These are phyloP conservation scores for Oppia nitens DNA, from an alignment of 1,140 invertebrate genomes.

Conservation along the genomic window DNA sequence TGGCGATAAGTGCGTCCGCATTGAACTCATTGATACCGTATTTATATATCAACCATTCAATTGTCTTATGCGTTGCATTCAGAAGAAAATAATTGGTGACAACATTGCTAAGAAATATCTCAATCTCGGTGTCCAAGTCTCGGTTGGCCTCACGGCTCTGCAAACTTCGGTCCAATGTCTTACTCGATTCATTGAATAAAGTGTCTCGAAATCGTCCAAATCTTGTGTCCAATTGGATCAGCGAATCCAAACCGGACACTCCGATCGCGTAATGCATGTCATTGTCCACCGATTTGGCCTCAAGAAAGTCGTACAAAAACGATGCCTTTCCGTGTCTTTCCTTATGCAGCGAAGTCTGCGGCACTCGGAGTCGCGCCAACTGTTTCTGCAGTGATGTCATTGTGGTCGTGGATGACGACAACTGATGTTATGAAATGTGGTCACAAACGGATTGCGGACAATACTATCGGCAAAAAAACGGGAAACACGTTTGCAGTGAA, in stretches of 20 bases:
- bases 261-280: conserved; percentile 70
- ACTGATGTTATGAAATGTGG: too few species aligned
- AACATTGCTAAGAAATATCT: conserved; percentile 50
- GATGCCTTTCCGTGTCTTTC: conserved; percentile 51
- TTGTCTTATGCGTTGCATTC: conserved; percentile 61
- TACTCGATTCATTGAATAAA: conserved; percentile 53
- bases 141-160: conserved; percentile 53
- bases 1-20: conserved; percentile 51
- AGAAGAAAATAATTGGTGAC: conserved; percentile 73
- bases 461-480: too few species aligned
- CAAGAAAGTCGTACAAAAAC: conserved; percentile 67
- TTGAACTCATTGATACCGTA: conserved; percentile 71
- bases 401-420: too few species aligned
- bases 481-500: too few species aligned
- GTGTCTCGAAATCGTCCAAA: conserved; percentile 55
- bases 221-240: conserved; percentile 46
- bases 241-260: conserved; percentile 55
- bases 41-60: conserved; percentile 78
- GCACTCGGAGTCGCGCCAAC: conserved; percentile 54
- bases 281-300: conserved; percentile 64
- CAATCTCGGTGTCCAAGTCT: conserved; percentile 53
- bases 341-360: conserved; percentile 51
- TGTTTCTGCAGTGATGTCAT: conserved; percentile 70
- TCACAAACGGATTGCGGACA: too few species aligned
- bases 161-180: conserved; percentile 58